These are phyloP conservation scores for Amblyopsis hoosieri DNA, from an alignment of 2,797 vertebrate species.

Conservation along the genomic window DNA sequence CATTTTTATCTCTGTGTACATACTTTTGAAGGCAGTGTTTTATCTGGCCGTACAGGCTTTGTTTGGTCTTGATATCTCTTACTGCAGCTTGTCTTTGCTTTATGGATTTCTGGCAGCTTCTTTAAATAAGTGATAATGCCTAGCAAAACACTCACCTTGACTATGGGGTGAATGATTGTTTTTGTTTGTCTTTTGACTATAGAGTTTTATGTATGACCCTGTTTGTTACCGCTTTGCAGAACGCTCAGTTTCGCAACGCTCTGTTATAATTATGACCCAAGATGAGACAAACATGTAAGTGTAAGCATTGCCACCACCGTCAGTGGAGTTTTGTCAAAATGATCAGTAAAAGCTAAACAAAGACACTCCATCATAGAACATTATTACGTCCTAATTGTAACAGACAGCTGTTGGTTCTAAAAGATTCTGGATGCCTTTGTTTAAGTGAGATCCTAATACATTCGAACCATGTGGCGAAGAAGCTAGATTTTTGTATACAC, in stretches of 20 bases:
- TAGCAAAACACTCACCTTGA: slow-evolving; percentile 78
- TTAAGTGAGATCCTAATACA: slow-evolving; percentile 69
- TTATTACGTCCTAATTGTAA: slow-evolving; percentile 66
- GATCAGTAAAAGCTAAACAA: slow-evolving; percentile 43
- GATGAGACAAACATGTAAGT: slow-evolving; percentile 36
- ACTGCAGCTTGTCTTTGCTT: slow-evolving; percentile 83
- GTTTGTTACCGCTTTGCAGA: slow-evolving; percentile 20
- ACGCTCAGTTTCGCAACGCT: neutral
- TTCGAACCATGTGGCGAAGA: slow-evolving; percentile 67
- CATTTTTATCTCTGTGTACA: slow-evolving; percentile 81
- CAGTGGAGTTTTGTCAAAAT: slow-evolving; percentile 48
- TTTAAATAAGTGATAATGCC: slow-evolving; percentile 83
- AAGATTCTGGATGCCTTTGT: slow-evolving; percentile 73
- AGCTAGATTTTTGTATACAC: slow-evolving; percentile 53
- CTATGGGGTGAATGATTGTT: slow-evolving; percentile 53
- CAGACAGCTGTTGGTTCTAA: slow-evolving; percentile 75
- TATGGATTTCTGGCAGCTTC: slow-evolving; percentile 81
- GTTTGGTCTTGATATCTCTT: slow-evolving; percentile 86
- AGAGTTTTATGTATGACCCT: slow-evolving; percentile 47
- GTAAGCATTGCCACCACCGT: slow-evolving; percentile 52
- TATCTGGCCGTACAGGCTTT: slow-evolving; percentile 81
- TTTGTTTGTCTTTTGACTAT: slow-evolving; percentile 54
- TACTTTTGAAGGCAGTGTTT: slow-evolving; percentile 83
- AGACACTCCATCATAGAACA: slow-evolving; percentile 29
- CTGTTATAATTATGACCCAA: slow-evolving; percentile 44